Conservation (phyloP, 2,888 invertebrate genomes). For the Aspidiotus rigidus region DNA sequence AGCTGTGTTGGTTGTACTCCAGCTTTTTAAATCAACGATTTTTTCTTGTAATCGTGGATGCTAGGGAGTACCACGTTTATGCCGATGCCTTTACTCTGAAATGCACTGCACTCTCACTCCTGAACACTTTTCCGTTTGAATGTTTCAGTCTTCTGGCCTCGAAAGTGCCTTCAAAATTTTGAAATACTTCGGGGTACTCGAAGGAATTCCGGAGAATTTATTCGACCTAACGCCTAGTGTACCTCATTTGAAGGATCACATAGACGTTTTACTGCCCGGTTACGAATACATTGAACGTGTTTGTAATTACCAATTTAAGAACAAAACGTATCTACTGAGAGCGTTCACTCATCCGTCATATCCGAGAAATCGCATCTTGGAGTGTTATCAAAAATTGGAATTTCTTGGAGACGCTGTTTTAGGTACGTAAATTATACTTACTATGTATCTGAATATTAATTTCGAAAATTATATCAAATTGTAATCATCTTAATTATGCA, state of each 20-base stretch:
- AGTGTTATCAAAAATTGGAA: slow-evolving; percentile 80
- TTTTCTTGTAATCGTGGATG: too few relatives aligned
- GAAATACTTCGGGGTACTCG: slow-evolving; percentile 55
- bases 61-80: too few relatives aligned
- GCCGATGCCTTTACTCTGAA: too few relatives aligned
- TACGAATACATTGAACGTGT: slow-evolving; percentile 50
- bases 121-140: too few relatives aligned
- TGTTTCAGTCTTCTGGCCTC: slow-evolving; percentile 47
- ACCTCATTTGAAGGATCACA: neutral
- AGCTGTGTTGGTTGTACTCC: too few relatives aligned
- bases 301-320: slow-evolving; percentile 67
- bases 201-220: slow-evolving; percentile 5
- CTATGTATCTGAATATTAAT: too few relatives aligned
- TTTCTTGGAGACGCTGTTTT: slow-evolving; percentile 86
- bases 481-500: slow-evolving; percentile 36
- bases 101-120: too few relatives aligned
- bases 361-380: slow-evolving; percentile 63
- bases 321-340: slow-evolving; percentile 72
- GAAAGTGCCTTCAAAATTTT: slow-evolving; percentile 50
- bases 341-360: slow-evolving; percentile 84
- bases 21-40: too few relatives aligned
- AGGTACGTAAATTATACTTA: slow-evolving; percentile 44
- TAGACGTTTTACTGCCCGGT: slow-evolving; percentile 27
- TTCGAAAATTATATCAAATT: too few relatives aligned
- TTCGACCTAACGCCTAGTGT: neutral